These are phyloP conservation scores for Nezara viridula DNA, from an alignment of 2,888 invertebrate genomes.

Conservation along the genomic window DNA sequence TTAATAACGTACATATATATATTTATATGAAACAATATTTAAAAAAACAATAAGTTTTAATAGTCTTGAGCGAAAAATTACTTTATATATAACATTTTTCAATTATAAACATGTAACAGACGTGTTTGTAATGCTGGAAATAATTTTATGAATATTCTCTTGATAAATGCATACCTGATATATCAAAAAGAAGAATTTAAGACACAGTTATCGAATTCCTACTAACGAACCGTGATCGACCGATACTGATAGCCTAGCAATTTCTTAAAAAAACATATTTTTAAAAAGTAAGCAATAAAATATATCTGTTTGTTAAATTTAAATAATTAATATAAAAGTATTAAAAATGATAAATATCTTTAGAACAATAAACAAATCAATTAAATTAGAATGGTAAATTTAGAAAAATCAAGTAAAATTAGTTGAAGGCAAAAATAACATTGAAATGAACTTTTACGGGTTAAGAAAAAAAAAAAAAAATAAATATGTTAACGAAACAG, in stretches of 20 bases:
- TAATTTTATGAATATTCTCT: constrained; percentile 3
- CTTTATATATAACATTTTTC: constrained; percentile 51
- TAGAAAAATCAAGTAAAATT: neutral
- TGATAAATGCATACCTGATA: constrained; percentile 50
- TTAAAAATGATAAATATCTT: neutral
- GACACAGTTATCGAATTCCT: constrained; percentile 50
- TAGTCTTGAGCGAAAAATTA: constrained; percentile 56
- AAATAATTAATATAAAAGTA: neutral
- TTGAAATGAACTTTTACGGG: neutral
- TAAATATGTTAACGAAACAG: neutral
- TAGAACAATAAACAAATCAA: neutral
- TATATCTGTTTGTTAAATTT: neutral
- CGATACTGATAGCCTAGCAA: neutral
- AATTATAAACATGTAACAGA: constrained; percentile 46
- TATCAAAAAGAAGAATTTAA: neutral
- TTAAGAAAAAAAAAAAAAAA: neutral
- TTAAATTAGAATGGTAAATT: neutral
- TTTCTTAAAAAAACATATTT: neutral
- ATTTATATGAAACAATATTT: constrained; percentile 13
- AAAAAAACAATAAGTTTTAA: constrained; percentile 37
- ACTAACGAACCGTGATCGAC: neutral
- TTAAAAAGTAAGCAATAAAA: neutral
- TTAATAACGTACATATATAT: constrained; percentile 46
- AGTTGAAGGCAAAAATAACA: neutral
- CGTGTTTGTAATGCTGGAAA: constrained; percentile 7